These are phyloP conservation scores for Typhlichthys eigenmanni DNA, from an alignment of 2,797 vertebrate genomes.

Conservation along the genomic window DNA sequence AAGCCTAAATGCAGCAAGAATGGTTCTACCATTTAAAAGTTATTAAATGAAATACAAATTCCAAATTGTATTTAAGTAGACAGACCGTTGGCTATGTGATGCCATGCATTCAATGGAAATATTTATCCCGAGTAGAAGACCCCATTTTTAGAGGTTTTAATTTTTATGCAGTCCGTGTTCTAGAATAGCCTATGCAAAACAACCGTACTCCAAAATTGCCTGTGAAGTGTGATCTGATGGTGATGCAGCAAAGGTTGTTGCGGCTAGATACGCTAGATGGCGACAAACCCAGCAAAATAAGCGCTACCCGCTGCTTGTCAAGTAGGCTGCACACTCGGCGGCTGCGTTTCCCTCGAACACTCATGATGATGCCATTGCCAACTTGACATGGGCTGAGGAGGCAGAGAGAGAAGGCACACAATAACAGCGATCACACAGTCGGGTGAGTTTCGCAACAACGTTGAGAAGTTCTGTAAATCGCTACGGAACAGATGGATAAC, in stretches of 20 bases:
- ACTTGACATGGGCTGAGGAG: constrained; percentile 68
- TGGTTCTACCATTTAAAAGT: too few species aligned
- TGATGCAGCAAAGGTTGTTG: neutral
- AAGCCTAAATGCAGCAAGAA: too few species aligned
- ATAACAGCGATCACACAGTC: constrained; percentile 23
- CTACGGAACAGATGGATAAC: constrained; percentile 2
- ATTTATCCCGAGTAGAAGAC: too few species aligned
- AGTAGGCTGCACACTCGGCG: neutral
- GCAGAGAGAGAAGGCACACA: constrained; percentile 22
- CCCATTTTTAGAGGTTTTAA: too few species aligned
- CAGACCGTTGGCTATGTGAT: too few species aligned
- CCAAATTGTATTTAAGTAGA: too few species aligned
- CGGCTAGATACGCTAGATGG: constrained; percentile 34
- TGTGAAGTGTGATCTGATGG: too few species aligned
- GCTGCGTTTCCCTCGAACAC: constrained; percentile 9
- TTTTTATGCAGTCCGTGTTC: too few species aligned
- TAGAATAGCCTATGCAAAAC: too few species aligned
- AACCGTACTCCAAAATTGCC: too few species aligned
- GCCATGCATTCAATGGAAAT: too few species aligned
- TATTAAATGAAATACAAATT: too few species aligned
- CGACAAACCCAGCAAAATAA: constrained; percentile 23
- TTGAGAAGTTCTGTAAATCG: neutral
- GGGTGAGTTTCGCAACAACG: constrained; percentile 32
- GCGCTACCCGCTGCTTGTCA: neutral
- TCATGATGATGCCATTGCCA: constrained; percentile 10